A percentile compares a stretch with the other conserved stretches of the same genome.
Evolutionary conservation across 2,797 vertebrate species (phyloP).

Genomic region (Erethizon dorsatum): DNA sequence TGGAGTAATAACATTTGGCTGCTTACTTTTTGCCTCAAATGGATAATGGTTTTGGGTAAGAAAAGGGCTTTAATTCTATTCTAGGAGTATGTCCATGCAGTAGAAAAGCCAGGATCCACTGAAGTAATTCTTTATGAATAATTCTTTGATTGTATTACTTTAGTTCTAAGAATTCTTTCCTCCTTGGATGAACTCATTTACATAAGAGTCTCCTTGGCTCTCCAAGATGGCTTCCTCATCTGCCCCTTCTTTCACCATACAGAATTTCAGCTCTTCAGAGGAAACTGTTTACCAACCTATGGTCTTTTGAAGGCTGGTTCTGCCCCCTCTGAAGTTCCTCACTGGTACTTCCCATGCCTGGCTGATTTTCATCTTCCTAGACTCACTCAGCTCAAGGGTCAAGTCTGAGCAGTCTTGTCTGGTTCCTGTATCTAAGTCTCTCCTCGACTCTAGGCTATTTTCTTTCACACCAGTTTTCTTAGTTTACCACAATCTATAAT

Average conservation of each 20-base stretch:
- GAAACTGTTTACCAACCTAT: not conserved
- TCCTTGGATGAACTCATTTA: not conserved
- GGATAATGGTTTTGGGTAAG: not conserved
- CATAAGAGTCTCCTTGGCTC: not conserved
- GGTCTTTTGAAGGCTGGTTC: not conserved
- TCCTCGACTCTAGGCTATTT: not conserved
- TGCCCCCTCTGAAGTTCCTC: not conserved
- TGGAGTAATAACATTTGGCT: not conserved
- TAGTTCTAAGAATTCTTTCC: not conserved
- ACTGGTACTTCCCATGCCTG: not conserved
- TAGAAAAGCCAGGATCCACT: not conserved
- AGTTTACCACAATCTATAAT: not conserved
- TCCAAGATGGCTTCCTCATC: not conserved
- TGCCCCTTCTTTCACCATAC: not conserved
- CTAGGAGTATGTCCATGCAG: not conserved
- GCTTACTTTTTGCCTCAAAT: not conserved
- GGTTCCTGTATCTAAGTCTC: not conserved
- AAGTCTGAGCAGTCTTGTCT: not conserved
- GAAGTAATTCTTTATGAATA: slow-evolving; percentile 35
- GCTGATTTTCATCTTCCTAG: not conserved
- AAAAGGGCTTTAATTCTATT: slow-evolving; percentile 26
- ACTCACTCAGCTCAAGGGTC: not conserved
- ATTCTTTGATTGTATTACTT: not conserved
- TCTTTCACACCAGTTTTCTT: not conserved
- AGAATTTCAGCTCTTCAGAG: not conserved